These are phyloP conservation scores for Pristionchus exspectatus DNA, from an alignment of 2,888 invertebrate genomes.

Conservation along the genomic window DNA sequence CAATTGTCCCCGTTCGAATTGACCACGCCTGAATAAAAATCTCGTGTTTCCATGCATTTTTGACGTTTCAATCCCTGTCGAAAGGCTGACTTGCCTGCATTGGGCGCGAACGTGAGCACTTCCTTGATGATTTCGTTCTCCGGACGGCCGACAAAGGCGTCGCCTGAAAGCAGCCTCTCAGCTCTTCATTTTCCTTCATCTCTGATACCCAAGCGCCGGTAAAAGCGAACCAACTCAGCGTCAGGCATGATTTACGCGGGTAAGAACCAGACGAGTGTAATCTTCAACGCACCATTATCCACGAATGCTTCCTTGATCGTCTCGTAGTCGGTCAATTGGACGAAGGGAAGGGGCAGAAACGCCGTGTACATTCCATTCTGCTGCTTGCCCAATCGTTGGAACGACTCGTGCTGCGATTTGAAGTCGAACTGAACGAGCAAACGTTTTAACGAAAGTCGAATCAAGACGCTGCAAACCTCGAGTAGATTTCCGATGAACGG, in stretches of 20 bases:
- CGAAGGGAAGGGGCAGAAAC: background rate
- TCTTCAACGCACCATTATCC: background rate
- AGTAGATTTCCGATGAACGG: background rate
- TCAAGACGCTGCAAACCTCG: background rate
- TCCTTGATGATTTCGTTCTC: slow-evolving; percentile 9
- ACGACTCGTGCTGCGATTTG: slow-evolving; percentile 14
- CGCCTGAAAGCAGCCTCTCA: too few species aligned
- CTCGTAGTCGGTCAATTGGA: background rate
- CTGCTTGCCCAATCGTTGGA: background rate
- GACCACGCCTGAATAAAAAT: background rate
- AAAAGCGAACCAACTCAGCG: too few species aligned
- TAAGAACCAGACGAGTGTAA: too few species aligned
- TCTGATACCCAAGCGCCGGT: too few species aligned
- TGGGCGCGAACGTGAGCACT: background rate
- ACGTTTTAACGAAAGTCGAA: background rate
- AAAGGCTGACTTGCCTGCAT: background rate
- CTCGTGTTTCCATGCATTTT: too few species aligned
- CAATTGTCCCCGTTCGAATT: slow-evolving; percentile 63
- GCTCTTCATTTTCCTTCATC: too few species aligned
- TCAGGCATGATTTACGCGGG: too few species aligned
- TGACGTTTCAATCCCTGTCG: background rate
- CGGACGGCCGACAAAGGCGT: background rate
- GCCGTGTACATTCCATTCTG: background rate
- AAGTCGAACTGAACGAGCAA: background rate
- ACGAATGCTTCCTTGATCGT: background rate